A percentile compares a stretch with the other conserved stretches of the same genome.
phyloP scores from a whole-genome alignment of 1,140 invertebrate species.

The Neodiprion pinetum region DNA sequence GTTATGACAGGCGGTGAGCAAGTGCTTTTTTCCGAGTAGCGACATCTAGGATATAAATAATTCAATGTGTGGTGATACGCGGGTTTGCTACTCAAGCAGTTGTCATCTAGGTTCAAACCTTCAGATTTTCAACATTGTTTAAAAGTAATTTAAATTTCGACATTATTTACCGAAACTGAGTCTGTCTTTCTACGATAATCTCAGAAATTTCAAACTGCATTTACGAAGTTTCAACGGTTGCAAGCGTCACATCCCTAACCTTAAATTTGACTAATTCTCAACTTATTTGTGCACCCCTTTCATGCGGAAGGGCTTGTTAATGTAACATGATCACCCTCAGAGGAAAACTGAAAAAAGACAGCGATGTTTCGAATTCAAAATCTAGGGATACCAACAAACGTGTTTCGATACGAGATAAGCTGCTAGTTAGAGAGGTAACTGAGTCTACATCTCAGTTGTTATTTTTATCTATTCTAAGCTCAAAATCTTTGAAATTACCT shows the following conservation, averaged over 20 bases:
- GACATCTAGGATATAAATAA: background rate
- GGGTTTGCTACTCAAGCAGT: background rate
- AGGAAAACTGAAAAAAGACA: constrained; percentile 79
- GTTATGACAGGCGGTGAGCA: background rate
- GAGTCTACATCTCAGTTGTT: background rate
- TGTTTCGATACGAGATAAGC: constrained; percentile 83
- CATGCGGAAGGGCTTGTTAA: constrained; percentile 9
- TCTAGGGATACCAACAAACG: constrained; percentile 63
- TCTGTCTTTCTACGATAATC: too few species aligned
- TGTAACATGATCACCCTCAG: constrained; percentile 78
- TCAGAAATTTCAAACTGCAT: too few species aligned
- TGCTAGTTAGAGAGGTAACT: constrained; percentile 81
- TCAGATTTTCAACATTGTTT: background rate
- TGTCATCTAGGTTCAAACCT: background rate
- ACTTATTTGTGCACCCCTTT: background rate
- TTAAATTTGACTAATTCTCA: background rate
- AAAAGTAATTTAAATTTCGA: too few species aligned
- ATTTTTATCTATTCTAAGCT: too few species aligned
- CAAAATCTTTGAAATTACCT: constrained; percentile 18
- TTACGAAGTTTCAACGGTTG: background rate
- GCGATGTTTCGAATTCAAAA: constrained; percentile 57
- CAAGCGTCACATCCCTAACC: background rate
- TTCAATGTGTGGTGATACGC: background rate
- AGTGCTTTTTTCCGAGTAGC: background rate
- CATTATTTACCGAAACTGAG: too few species aligned